Conservation (phyloP, 2,797 vertebrate species). For the Chloroceryle inda region DNA sequence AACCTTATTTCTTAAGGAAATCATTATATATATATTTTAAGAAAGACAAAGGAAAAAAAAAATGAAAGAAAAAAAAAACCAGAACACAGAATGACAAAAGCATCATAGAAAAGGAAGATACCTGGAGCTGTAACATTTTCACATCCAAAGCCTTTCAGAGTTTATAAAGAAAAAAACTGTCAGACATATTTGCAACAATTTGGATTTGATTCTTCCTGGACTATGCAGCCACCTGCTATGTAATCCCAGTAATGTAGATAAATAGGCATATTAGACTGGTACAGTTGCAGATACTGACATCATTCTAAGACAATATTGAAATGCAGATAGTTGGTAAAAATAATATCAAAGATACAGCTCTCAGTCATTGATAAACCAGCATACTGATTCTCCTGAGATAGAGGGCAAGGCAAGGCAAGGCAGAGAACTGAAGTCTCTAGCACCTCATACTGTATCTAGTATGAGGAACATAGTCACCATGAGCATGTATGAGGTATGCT, state of each 20-base stretch:
- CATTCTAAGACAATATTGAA: background rate
- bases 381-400: background rate
- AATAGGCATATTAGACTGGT: background rate
- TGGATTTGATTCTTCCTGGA: background rate
- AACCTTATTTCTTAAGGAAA: background rate
- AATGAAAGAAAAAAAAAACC: background rate
- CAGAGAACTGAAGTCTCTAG: background rate
- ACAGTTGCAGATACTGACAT: background rate
- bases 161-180: background rate
- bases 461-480: background rate
- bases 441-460: accelerated
- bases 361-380: background rate
- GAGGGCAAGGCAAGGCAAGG: background rate
- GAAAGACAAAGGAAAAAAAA: background rate
- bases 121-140: background rate
- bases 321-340: background rate
- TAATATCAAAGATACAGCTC: background rate
- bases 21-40: background rate
- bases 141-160: background rate
- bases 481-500: background rate
- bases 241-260: background rate
- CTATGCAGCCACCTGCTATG: background rate
- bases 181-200: background rate
- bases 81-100: background rate
- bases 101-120: background rate